phyloP scores from a whole-genome alignment of 35 echinoderm and acorn worm species.

The Acanthaster planci region DNA sequence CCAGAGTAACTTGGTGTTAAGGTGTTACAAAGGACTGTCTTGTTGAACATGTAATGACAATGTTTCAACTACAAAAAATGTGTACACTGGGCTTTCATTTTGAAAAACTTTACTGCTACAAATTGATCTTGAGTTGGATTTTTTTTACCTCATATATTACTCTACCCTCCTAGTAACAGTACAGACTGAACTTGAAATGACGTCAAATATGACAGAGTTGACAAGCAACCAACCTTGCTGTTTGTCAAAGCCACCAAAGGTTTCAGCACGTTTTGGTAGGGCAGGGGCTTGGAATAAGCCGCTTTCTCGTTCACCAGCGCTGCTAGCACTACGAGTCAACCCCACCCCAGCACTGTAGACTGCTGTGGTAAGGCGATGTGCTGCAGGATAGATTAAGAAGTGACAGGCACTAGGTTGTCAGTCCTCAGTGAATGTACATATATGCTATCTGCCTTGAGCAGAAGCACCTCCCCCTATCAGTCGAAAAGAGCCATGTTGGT shows the following conservation, averaged over 20 bases:
- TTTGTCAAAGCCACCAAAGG: conserved; percentile 92
- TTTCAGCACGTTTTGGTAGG: conserved; percentile 88
- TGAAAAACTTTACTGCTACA: neutral
- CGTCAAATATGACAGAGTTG: neutral
- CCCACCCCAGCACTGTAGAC: conserved; percentile 47
- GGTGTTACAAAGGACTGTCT: too few species aligned
- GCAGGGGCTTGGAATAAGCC: conserved; percentile 29
- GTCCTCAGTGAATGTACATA: too few species aligned
- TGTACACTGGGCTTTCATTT: too few species aligned
- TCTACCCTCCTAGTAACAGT: neutral
- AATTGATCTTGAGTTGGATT: neutral
- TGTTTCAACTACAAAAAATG: too few species aligned
- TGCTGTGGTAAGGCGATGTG: conserved; percentile 33
- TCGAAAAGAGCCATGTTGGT: too few species aligned
- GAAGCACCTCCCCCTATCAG: too few species aligned
- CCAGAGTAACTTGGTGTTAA: too few species aligned
- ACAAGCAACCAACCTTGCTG: conserved; percentile 39
- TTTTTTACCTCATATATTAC: neutral
- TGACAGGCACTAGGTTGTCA: too few species aligned
- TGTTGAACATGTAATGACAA: too few species aligned
- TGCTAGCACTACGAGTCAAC: conserved; percentile 76
- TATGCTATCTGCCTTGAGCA: too few species aligned
- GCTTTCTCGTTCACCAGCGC: conserved; percentile 81
- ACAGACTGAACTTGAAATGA: neutral
- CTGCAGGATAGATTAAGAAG: conserved; percentile 15